Percentiles rank a stretch among this genome's conserved stretches.
Evolutionary conservation across 2,888 invertebrate species (phyloP).

Genomic region (Leptinotarsa peninsularis): DNA sequence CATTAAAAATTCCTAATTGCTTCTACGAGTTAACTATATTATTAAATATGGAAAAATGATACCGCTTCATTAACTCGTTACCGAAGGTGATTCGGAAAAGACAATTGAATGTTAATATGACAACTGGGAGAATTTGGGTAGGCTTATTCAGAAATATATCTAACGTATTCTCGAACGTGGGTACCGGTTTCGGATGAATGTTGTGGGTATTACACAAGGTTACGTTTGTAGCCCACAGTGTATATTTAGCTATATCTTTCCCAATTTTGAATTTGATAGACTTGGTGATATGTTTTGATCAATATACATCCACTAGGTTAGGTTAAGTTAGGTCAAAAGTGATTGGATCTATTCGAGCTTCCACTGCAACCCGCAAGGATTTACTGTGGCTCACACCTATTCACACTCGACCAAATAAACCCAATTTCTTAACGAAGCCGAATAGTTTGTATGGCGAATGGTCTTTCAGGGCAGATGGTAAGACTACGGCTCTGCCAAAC

Average conservation of each 20-base stretch:
- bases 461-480: too few relatives aligned
- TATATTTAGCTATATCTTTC: background rate
- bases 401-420: too few relatives aligned
- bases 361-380: too few relatives aligned
- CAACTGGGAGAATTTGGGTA: conserved; percentile 29
- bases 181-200: background rate
- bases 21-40: conserved; percentile 40
- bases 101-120: conserved; percentile 40
- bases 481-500: too few relatives aligned
- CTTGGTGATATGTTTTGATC: too few relatives aligned
- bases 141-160: conserved; percentile 5
- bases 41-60: conserved; percentile 46
- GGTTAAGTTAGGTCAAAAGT: too few relatives aligned
- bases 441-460: too few relatives aligned
- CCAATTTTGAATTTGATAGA: too few relatives aligned
- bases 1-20: conserved; percentile 46
- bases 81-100: conserved; percentile 29
- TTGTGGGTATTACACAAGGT: background rate
- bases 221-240: background rate
- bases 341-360: too few relatives aligned
- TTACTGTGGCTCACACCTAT: too few relatives aligned
- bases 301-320: too few relatives aligned
- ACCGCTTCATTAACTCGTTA: conserved; percentile 33
- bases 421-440: too few relatives aligned
- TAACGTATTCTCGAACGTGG: conserved; percentile 1